These are phyloP conservation scores for Pharmacophagus antenor DNA, from an alignment of 2,888 invertebrate species.

Conservation along the genomic window DNA sequence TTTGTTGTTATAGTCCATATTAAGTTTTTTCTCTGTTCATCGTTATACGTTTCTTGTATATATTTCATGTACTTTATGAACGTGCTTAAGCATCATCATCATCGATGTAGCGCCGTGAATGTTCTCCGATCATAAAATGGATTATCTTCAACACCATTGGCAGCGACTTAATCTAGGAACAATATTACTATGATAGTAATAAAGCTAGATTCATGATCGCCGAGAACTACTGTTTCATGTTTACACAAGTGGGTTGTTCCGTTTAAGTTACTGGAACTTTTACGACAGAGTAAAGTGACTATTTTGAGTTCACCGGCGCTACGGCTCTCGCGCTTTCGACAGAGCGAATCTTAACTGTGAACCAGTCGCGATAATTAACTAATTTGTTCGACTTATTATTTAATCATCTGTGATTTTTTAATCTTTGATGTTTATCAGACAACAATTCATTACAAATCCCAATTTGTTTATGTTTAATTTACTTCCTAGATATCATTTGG, in stretches of 20 bases:
- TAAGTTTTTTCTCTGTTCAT: not conserved
- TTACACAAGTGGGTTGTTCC: slow-evolving; percentile 16
- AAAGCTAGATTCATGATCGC: not conserved
- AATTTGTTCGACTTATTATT: slow-evolving; percentile 55
- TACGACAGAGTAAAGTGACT: slow-evolving; percentile 47
- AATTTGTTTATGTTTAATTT: not conserved
- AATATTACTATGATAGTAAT: not conserved
- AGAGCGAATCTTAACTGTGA: slow-evolving; percentile 44
- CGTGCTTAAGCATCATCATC: slow-evolving; percentile 51
- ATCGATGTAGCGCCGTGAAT: no score
- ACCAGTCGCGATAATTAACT: slow-evolving; percentile 49
- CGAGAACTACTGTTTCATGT: slow-evolving; percentile 36
- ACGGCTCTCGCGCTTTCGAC: slow-evolving; percentile 36
- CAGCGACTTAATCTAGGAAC: not conserved
- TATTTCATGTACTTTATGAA: slow-evolving; percentile 7
- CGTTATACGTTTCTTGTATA: not conserved
- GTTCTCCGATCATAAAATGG: slow-evolving; percentile 40
- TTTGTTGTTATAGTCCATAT: not conserved
- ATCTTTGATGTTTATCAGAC: slow-evolving; percentile 35
- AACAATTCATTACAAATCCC: slow-evolving; percentile 30
- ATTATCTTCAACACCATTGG: not conserved
- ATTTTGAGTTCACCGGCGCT: slow-evolving; percentile 47
- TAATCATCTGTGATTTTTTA: slow-evolving; percentile 45
- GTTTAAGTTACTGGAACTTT: slow-evolving; percentile 41
- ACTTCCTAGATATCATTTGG: not conserved